Base-by-base conservation (phyloP, 2,888 invertebrate species). In the Drosophila sordidapex region DNA sequence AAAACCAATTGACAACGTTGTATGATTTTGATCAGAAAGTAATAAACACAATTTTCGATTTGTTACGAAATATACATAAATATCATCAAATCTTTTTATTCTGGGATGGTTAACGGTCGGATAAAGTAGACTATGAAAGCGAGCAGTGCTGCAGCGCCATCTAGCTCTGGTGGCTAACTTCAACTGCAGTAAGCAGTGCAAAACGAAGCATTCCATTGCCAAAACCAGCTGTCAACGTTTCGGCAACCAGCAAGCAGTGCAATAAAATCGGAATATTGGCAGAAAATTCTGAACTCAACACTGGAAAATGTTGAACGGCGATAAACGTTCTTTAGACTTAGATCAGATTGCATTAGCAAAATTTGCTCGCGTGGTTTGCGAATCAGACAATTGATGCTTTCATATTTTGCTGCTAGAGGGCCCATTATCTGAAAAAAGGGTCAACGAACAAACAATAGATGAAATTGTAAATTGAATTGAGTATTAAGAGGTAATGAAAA, bases 11-110 rank as follows among this genome's bases (percentile, higher is more conserved):
- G 90, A 92, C 83, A 92, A 91, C 90, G 91, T 92, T 92, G 92
- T 92, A 92, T 92, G 91, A 92, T 92, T 92, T 92, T 92, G 91
- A 92, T 92, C 92, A 92, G 90, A 90, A 91, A 91, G 87, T 90
- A 91, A 90, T 86, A 87, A 87, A 81, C 80, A 76, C 77, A 83
- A 86, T 86, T 86, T 86, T 86, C 89, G 89, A 86, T 86, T 86
- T 86, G 86, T 86, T 86, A 86, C 86, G 89, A 86, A 86, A 86
- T 86, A 86, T 86, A 86, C 87, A 86, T 87, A 89, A 85, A 66
- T 75, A 61, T 52, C 11, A 35, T 15, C 10, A 38, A 27, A 11
- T 51, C 53, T 77, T 80, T 74, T 56, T 54, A 53, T 73, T 27
- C 4, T 29, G 56, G 62, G 31, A 1, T 38, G 40, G 15, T 0